Evolutionary conservation across 2,888 invertebrate species (phyloP).

Genomic region (Drosophila bunnanda): DNA sequence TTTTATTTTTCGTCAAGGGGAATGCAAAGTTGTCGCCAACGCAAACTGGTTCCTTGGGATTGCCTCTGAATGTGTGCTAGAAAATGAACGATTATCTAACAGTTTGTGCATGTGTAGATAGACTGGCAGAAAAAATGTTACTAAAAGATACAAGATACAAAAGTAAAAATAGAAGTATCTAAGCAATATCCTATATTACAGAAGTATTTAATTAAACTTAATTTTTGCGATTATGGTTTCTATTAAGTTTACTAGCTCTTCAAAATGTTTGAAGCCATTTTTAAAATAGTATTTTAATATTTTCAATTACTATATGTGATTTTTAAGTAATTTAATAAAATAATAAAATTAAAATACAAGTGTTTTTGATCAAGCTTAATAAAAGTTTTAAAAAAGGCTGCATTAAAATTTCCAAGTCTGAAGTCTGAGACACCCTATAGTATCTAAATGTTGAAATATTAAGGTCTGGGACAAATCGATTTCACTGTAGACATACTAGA

Average conservation of each 20-base stretch:
- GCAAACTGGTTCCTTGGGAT: conserved; percentile 44
- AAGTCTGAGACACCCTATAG: no score
- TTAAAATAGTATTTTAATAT: no score
- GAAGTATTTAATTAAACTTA: background rate
- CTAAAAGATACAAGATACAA: background rate
- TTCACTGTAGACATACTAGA: no score
- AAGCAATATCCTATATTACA: no score
- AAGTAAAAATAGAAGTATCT: no score
- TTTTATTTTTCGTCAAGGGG: conserved; percentile 17
- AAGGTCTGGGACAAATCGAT: no score
- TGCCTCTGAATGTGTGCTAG: conserved; percentile 36
- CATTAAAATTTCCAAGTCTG: no score
- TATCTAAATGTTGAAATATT: no score
- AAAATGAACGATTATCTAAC: conserved; percentile 70
- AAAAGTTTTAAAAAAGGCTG: no score
- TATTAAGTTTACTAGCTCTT: background rate
- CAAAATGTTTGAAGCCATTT: background rate
- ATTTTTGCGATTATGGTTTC: background rate
- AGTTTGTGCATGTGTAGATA: conserved; percentile 48
- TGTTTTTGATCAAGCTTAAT: no score
- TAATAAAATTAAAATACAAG: background rate
- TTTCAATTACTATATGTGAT: no score
- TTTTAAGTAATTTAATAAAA: no score
- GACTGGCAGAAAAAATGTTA: conserved; percentile 51
- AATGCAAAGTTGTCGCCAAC: conserved; percentile 58